Percentiles rank a stretch among this genome's conserved stretches.
Evolutionary conservation across 64 coral and sea anemone genomes (phyloP).

Genomic region (Platygyra sinensis): DNA sequence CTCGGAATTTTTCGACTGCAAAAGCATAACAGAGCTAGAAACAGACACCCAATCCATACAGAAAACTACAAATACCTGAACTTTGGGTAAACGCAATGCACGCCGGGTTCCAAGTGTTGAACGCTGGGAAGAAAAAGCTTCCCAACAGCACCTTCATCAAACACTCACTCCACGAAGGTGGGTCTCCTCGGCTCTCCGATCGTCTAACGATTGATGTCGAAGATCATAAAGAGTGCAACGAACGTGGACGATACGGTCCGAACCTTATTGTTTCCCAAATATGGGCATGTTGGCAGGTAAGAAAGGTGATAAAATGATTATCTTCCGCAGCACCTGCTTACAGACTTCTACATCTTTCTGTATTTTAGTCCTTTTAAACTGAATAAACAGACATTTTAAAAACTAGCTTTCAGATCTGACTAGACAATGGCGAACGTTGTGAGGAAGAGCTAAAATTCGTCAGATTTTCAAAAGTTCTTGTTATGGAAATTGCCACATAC

Average conservation of each 20-base stretch:
- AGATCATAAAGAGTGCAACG: background rate
- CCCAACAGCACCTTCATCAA: conserved; percentile 52
- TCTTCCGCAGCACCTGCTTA: too few species aligned
- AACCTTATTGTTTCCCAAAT: background rate
- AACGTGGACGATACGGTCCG: background rate
- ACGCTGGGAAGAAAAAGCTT: conserved; percentile 70
- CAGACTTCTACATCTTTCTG: too few species aligned
- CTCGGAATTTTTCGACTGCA: background rate
- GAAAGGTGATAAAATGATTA: background rate
- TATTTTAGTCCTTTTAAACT: too few species aligned
- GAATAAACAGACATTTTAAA: too few species aligned
- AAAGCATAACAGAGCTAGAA: background rate
- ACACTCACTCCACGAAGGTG: background rate
- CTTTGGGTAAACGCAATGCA: conserved; percentile 74
- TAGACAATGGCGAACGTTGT: too few species aligned
- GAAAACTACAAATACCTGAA: conserved; percentile 49
- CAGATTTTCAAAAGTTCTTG: background rate
- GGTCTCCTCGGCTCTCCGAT: background rate
- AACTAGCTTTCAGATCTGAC: too few species aligned
- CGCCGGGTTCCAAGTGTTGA: conserved; percentile 72
- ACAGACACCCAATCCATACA: background rate
- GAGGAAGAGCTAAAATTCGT: too few species aligned
- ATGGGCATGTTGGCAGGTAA: background rate
- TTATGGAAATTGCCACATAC: background rate
- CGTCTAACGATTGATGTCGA: background rate